phyloP scores from a whole-genome alignment of 2,113 vertebrate genomes.

The Plecotus auritus region DNA sequence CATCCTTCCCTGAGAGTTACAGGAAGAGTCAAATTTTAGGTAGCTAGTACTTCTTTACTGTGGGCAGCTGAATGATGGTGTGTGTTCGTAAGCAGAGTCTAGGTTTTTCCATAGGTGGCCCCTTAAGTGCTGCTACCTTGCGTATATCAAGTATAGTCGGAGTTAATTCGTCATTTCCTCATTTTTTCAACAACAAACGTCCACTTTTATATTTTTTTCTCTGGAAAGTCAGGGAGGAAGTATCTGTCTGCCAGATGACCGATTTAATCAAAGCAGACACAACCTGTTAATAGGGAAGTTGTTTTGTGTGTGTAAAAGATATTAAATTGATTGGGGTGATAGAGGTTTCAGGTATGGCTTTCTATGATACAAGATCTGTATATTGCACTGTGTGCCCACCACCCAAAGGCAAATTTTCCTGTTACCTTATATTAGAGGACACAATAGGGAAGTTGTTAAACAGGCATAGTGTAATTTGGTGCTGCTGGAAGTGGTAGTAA shows the following conservation, averaged over 20 bases:
- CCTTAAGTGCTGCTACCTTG: background rate
- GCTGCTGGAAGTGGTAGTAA: background rate
- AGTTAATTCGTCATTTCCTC: background rate
- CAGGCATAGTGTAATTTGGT: background rate
- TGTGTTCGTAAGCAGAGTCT: background rate
- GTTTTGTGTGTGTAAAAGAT: too few species aligned
- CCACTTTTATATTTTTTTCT: background rate
- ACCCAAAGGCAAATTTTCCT: too few species aligned
- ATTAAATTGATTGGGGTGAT: too few species aligned
- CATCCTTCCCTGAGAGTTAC: background rate
- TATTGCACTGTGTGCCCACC: too few species aligned
- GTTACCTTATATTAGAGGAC: too few species aligned
- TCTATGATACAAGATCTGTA: too few species aligned
- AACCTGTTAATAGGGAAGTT: background rate
- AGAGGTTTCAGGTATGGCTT: too few species aligned
- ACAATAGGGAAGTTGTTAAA: background rate
- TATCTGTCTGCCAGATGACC: background rate
- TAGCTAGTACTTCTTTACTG: background rate
- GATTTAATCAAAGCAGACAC: background rate
- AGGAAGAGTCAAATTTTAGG: background rate
- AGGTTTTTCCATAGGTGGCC: background rate
- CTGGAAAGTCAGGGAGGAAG: background rate
- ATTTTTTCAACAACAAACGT: background rate
- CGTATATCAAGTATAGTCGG: background rate
- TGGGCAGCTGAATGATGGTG: background rate